Evolutionary conservation across 2,888 invertebrate species (phyloP), one percentile per base, ranked within the genome.

Genomic region (Clusia tigrina): DNA sequence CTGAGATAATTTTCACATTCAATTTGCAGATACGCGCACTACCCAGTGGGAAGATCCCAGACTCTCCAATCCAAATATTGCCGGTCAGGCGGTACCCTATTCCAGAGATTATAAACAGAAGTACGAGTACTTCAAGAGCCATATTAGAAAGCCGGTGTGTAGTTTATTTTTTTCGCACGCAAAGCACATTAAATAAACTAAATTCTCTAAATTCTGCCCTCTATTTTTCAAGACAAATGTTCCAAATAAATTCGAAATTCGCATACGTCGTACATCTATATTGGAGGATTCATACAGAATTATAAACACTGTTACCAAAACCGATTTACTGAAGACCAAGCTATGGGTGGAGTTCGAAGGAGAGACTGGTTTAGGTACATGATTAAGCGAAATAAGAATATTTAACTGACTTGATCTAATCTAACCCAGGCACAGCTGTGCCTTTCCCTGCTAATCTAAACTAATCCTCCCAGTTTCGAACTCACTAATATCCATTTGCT

Each of bases 31-130:
- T 85, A 96, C 95, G 1, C 90, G 96, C 80, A 94, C 92, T 71
- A 99, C 99, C 17, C 98, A 98, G 80, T 99, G 99, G 99, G 98
- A 99, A 85, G 99, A 99, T 88, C 98, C 99, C 51, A 88, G 98
- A 69, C 87, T 99, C 82, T 95, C 94, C 60, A 96, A 95, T 88
- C 96, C 96, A 65, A 92, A 94, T 85, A 95, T 98, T 78, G 98
- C 97, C 69, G 98, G 98, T 46, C 96, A 96, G 67, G 98, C 98
- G 69, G 96, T 98, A 81, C 98, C 98, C 32, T 99, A 99, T 86
- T 98, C 98, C 54, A 89, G 98, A 80, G 98, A 98, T 87, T 99
- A 98, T 86, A 98, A 98, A 85, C 89, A 96, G 78, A 99, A 99
- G 86, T 98, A 98, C 85, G 98, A 98, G 85, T 98, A 96, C 85